Evolutionary conservation across 2,888 invertebrate species (phyloP).

Genomic region (Apantesis nais): DNA sequence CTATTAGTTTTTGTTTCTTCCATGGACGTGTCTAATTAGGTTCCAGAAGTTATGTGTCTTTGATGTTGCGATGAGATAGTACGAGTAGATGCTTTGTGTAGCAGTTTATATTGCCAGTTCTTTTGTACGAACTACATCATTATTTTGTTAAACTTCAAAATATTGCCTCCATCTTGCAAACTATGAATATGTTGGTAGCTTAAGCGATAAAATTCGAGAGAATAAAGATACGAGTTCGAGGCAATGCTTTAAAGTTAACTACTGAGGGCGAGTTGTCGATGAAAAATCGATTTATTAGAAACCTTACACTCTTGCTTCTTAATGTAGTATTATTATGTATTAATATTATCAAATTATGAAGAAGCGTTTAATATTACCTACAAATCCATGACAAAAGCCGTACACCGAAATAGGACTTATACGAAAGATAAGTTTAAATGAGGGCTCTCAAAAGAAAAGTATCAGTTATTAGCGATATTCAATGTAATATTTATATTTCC

Average conservation of each 20-base stretch:
- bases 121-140: not conserved
- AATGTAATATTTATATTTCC: conserved; percentile 11
- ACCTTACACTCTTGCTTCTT: not conserved
- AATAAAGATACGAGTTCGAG: not conserved
- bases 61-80: not conserved
- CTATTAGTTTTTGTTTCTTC: conserved; percentile 1
- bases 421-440: conserved; percentile 13
- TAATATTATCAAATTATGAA: no score
- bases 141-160: not conserved
- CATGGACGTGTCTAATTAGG: not conserved
- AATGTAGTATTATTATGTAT: no score
- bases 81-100: not conserved
- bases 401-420: not conserved
- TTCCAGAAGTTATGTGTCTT: not conserved
- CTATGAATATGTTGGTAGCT: no score
- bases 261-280: not conserved
- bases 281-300: not conserved
- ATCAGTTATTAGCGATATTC: conserved; percentile 8
- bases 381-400: not conserved
- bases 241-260: not conserved
- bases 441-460: not conserved
- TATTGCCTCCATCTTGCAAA: not conserved
- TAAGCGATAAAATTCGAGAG: not conserved
- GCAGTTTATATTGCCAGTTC: not conserved
- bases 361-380: not conserved